Evolutionary conservation across 2,797 vertebrate species (phyloP), one percentile per base, ranked within the genome.

Genomic region (Microtus californicus): DNA sequence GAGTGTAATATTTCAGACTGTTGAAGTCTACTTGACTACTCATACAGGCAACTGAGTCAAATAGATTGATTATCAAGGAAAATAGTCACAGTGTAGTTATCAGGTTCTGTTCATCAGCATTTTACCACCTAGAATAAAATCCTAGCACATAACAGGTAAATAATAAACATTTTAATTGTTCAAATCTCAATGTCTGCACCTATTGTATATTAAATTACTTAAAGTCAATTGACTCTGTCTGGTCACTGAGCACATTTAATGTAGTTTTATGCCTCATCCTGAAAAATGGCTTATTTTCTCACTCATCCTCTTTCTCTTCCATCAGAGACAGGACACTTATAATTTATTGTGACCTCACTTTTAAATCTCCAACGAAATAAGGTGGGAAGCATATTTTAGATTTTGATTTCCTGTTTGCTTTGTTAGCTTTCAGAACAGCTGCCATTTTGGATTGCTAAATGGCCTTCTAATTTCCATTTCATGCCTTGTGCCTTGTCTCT

Each of bases 371-470:
- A 81, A 80, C 87, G 82, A 81, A 91, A 89, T 96, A 61, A 91
- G 25, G 37, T 93, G 7, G 6, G 34, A 93, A 54, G 25, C n/a
- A 73, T 77, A 31, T 91, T 94, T 76, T 77, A 40, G 71, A 95
- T 59, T 92, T 94, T 96, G 89, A 71, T 87, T 86, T 87, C 14
- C n/a, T 34, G 81, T 45, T 83, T 23, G 81, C 61, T 83, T 34
- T 91, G 45, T 23, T 77, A 90, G 74, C 82, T 90, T 87, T 80
- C 34, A 65, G 86, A 90, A 90, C 40, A 54, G 82, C 81, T 91
- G 87, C 96, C 96, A 95, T 89, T 96, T 96, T 95, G 79, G 76
- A 94, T 96, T 81, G 7, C 65, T 97, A 94, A 96, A 83, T 85
- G 69, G 51, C 40, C 79, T 95, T 88, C 93, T 93, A 87, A 93